phyloP scores from a whole-genome alignment of 2,888 invertebrate species.

The Dicyrtoma fusca region DNA sequence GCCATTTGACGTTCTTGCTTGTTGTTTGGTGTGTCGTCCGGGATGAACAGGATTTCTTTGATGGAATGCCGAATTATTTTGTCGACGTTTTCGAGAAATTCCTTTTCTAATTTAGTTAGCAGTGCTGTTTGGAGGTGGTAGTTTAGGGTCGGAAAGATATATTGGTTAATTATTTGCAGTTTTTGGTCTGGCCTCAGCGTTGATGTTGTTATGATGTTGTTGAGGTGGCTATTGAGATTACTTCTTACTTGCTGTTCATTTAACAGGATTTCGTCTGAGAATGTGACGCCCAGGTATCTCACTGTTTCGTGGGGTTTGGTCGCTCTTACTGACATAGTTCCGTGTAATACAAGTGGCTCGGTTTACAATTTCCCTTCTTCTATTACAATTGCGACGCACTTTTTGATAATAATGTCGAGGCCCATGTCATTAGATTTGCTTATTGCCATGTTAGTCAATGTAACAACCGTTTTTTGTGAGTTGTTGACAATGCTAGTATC shows the following conservation, averaged over 20 bases:
- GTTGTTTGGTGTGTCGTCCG: too few species aligned
- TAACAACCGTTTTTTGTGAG: too few species aligned
- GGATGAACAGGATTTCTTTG: neutral
- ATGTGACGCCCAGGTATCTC: neutral
- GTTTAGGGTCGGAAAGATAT: neutral
- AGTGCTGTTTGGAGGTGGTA: neutral
- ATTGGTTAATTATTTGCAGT: too few species aligned
- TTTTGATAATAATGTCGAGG: neutral
- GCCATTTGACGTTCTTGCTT: too few species aligned
- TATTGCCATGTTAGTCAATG: too few species aligned
- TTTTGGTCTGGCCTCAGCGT: neutral
- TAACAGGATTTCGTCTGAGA: neutral
- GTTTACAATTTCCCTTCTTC: neutral
- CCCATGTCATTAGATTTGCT: neutral
- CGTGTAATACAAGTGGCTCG: too few species aligned
- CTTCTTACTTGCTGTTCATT: neutral
- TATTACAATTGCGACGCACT: neutral
- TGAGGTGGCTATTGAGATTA: neutral
- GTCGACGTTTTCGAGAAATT: too few species aligned
- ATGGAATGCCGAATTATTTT: too few species aligned
- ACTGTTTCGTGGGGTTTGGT: neutral
- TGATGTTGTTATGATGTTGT: neutral
- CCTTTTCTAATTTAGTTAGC: neutral
- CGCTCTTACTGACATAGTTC: too few species aligned
- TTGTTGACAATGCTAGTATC: too few species aligned